Evolutionary conservation across 2,888 invertebrate genomes (phyloP), one percentile per base, ranked within the genome.

Genomic region (Dromius quadrimaculatus): DNA sequence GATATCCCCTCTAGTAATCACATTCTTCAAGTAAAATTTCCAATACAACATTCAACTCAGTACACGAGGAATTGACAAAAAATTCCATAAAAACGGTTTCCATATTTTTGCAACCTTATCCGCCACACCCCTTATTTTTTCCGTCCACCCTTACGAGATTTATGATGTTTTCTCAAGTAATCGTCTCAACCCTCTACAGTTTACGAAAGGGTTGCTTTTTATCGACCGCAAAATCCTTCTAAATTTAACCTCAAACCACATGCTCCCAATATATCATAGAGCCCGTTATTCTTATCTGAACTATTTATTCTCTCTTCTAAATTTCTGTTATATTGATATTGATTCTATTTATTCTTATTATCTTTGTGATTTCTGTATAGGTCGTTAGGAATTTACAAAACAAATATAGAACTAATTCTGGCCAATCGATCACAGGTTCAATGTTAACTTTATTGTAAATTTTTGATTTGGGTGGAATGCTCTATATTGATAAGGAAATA

Each of bases 161-260:
- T 50, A 65, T 23, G 65, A 65, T 65, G 47, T 65, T 65, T 65
- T 65, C 54, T 65, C 50, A 65, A 65, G 59, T 59, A 59, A 59
- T 59, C 34, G 50, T 34, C 36, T 1, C 62, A 41, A 50, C 65
- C 65, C 54, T 64, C 50, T 13, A 11, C 62, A 22, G 47, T 45
- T 47, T 41, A 64, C 13, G 19, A 65, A 65, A 65, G 65, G 50
- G 65, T 65, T 65, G 50, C 64, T 64, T 64, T 63, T 43, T 59
- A 41, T 59, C 63, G 17, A 17, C 20, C 11, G 38, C 41, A 41
- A 22, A 62, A 64, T 22, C 17, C 36, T 13, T 54, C 65, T 65
- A 65, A 20, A 65, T 47, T 38, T 65, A 65, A 38, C 65, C 54
- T 19, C 9, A 9, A 38, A 38, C 50, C 50, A 65, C 22, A 28